phyloP scores from a whole-genome alignment of 2,113 vertebrate species.

The Glaucomys volans region DNA sequence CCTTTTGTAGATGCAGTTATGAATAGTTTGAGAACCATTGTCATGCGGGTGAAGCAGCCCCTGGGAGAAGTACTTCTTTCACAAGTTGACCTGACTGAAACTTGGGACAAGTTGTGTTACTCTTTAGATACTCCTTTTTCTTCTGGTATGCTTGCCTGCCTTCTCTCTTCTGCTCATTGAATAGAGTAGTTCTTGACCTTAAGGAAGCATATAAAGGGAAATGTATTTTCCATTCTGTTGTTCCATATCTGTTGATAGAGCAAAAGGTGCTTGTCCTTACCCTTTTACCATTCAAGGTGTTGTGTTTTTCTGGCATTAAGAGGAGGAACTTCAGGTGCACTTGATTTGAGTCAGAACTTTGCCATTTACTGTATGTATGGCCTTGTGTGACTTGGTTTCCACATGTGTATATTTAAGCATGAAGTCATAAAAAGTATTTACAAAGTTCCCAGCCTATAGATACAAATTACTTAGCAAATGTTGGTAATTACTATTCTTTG shows the following conservation, averaged over 20 bases:
- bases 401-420: background rate
- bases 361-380: background rate
- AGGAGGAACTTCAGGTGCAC: background rate
- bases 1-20: background rate
- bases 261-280: background rate
- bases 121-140: conserved; percentile 12
- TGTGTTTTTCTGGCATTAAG: background rate
- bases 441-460: background rate
- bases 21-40: conserved; percentile 17
- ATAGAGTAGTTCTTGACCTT: background rate
- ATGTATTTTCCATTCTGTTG: background rate
- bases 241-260: background rate
- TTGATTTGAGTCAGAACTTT: background rate
- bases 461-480: background rate
- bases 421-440: background rate
- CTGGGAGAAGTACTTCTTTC: background rate
- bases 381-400: background rate
- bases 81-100: background rate
- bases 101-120: background rate
- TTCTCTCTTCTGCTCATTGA: background rate
- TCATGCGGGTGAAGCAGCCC: background rate
- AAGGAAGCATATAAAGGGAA: background rate
- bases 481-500: background rate
- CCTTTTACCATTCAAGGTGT: fast-evolving
- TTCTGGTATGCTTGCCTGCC: background rate